A percentile compares a stretch with the other conserved stretches of the same genome.
Conservation (phyloP, 2,113 vertebrate genomes). For the Chlamydotis undulata region DNA sequence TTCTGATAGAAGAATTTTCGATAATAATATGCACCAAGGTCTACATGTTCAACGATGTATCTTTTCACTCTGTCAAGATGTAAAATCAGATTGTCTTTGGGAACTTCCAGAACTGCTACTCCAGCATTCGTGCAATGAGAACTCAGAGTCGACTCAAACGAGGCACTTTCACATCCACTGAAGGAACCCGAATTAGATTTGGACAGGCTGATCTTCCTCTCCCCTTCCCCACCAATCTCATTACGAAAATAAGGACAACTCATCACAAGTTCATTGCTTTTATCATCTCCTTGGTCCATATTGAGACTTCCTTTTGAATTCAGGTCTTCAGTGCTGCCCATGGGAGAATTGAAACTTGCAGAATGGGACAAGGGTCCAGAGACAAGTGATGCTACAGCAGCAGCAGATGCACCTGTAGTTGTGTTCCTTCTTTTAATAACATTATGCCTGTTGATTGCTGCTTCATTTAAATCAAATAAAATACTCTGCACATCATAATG, state of each 20-base stretch:
- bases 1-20: constrained; percentile 92
- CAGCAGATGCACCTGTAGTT: constrained; percentile 92
- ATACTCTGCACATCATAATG: constrained; percentile 95
- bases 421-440: constrained; percentile 91
- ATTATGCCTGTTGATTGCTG: constrained; percentile 84
- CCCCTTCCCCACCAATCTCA: constrained; percentile 90
- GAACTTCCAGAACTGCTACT: constrained; percentile 91
- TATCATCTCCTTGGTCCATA: constrained; percentile 90
- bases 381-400: constrained; percentile 87
- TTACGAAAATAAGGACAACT: constrained; percentile 96
- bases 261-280: constrained; percentile 93
- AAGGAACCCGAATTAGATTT: constrained; percentile 89
- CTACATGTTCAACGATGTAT: constrained; percentile 93
- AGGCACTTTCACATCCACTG: constrained; percentile 83
- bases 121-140: constrained; percentile 94
- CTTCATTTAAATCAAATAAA: constrained; percentile 92
- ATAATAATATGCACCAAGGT: constrained; percentile 93
- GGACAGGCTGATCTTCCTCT: constrained; percentile 86
- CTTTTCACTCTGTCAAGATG: constrained; percentile 89
- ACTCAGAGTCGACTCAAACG: constrained; percentile 88
- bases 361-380: constrained; percentile 86
- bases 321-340: constrained; percentile 94
- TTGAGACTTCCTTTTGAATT: constrained; percentile 86
- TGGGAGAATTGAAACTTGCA: constrained; percentile 91
- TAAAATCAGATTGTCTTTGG: constrained; percentile 86